These are phyloP conservation scores for Xiphophorus maculatus DNA, from an alignment of 2,113 vertebrate genomes.

Conservation along the genomic window DNA sequence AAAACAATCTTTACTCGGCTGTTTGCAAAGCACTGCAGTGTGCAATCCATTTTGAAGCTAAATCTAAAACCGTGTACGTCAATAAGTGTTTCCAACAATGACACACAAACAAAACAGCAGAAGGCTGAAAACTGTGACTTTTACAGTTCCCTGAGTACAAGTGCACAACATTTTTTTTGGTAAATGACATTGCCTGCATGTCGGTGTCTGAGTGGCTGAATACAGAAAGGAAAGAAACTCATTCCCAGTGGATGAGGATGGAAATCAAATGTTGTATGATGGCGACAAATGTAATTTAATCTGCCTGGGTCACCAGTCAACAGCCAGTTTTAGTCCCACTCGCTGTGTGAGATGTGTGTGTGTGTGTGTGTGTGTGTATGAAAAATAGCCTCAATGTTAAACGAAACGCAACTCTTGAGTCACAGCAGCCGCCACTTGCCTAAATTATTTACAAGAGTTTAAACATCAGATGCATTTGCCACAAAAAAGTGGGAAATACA, in stretches of 20 bases:
- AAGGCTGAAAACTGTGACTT: slow-evolving; percentile 5
- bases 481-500: slow-evolving; percentile 9
- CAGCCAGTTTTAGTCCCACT: slow-evolving; percentile 35
- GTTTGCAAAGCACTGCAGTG: background rate
- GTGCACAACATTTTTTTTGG: background rate
- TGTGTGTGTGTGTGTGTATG: background rate
- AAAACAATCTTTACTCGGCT: background rate
- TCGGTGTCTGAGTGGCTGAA: background rate
- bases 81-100: background rate
- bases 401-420: slow-evolving; percentile 40
- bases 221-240: slow-evolving; percentile 1
- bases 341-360: slow-evolving; percentile 1
- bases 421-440: slow-evolving; percentile 27
- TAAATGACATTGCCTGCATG: background rate
- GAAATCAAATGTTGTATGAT: slow-evolving; percentile 35
- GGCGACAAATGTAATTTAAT: slow-evolving; percentile 34
- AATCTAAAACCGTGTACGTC: background rate
- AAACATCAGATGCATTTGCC: slow-evolving; percentile 1
- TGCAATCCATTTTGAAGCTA: slow-evolving; percentile 6
- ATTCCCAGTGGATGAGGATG: background rate
- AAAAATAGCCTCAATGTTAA: slow-evolving; percentile 24
- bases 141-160: background rate
- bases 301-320: slow-evolving; percentile 33
- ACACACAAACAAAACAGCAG: background rate
- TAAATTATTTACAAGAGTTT: slow-evolving; percentile 24